Conservation (phyloP, 1,140 invertebrate genomes). For the Orussus abietinus region DNA sequence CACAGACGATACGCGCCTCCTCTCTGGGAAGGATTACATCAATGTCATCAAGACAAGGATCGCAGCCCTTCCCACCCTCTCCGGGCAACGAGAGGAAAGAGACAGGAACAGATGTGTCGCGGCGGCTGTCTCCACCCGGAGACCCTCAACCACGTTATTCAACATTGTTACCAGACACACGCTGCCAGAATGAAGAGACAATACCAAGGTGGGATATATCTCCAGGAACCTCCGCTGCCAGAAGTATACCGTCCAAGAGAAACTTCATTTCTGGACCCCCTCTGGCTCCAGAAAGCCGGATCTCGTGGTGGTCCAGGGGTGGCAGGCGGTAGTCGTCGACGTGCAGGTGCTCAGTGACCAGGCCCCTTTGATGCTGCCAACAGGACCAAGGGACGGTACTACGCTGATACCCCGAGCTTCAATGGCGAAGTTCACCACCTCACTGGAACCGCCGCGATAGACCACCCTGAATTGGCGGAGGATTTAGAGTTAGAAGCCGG, state of each 20-base stretch:
- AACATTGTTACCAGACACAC: slow-evolving; percentile 23
- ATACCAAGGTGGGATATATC: slow-evolving; percentile 15
- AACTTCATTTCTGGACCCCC: slow-evolving; percentile 9
- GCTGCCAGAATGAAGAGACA: slow-evolving; percentile 21
- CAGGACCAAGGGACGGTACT: too few relatives aligned
- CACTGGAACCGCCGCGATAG: too few relatives aligned
- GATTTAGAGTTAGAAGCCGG: too few relatives aligned
- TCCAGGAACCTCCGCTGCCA: neutral
- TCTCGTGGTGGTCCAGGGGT: neutral
- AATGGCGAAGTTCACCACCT: too few relatives aligned
- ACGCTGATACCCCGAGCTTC: too few relatives aligned
- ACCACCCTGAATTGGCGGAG: too few relatives aligned
- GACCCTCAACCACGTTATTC: slow-evolving; percentile 26
- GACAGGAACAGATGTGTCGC: slow-evolving; percentile 14
- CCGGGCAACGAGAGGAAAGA: slow-evolving; percentile 16
- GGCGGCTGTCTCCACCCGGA: slow-evolving; percentile 23
- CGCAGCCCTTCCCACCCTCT: slow-evolving; percentile 19
- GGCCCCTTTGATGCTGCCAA: too few relatives aligned
- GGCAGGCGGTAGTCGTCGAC: neutral
- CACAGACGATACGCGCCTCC: slow-evolving; percentile 14
- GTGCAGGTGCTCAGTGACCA: slow-evolving; percentile 12
- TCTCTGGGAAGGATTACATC: slow-evolving; percentile 20
- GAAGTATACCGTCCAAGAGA: slow-evolving; percentile 1
- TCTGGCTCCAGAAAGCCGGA: slow-evolving; percentile 12
- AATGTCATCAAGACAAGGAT: slow-evolving; percentile 17